Conservation (phyloP, 2,888 invertebrate species). For the Nycteola revayana region DNA sequence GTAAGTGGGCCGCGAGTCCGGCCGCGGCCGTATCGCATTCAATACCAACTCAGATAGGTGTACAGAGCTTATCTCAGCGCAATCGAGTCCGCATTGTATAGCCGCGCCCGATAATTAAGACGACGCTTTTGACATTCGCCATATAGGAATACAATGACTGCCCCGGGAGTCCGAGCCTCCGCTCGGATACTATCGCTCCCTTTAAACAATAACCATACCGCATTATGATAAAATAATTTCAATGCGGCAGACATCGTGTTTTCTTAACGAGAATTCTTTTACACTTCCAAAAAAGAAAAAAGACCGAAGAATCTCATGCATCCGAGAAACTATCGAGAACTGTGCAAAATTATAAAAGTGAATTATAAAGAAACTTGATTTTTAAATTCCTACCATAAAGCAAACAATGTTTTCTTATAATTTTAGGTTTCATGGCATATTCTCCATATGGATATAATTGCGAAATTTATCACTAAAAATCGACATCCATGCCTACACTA, state of each 20-base stretch:
- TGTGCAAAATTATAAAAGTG: conserved; percentile 6
- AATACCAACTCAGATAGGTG: conserved; percentile 67
- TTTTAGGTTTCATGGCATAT: conserved; percentile 26
- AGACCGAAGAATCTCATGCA: conserved; percentile 44
- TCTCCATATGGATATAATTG: conserved; percentile 20
- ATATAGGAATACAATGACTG: conserved; percentile 81
- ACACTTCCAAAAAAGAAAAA: conserved; percentile 46
- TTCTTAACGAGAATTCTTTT: conserved; percentile 71
- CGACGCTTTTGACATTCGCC: conserved; percentile 82
- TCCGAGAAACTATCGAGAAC: conserved; percentile 3
- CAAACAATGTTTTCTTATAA: conserved; percentile 17
- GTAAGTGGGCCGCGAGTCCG: conserved; percentile 56
- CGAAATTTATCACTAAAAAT: conserved; percentile 44
- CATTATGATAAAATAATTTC: conserved; percentile 79
- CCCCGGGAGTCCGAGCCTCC: conserved; percentile 66
- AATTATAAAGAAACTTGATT: conserved; percentile 19
- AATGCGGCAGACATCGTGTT: conserved; percentile 73
- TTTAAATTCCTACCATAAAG: conserved; percentile 13
- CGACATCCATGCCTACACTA: conserved; percentile 41
- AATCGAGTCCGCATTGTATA: conserved; percentile 79
- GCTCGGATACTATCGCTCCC: conserved; percentile 74
- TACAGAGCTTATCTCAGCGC: conserved; percentile 75
- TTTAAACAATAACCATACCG: conserved; percentile 76
- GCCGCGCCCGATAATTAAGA: conserved; percentile 81
- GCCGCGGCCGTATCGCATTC: conserved; percentile 58